phyloP scores from a whole-genome alignment of 2,888 invertebrate species.

The Cantharis rufa region DNA sequence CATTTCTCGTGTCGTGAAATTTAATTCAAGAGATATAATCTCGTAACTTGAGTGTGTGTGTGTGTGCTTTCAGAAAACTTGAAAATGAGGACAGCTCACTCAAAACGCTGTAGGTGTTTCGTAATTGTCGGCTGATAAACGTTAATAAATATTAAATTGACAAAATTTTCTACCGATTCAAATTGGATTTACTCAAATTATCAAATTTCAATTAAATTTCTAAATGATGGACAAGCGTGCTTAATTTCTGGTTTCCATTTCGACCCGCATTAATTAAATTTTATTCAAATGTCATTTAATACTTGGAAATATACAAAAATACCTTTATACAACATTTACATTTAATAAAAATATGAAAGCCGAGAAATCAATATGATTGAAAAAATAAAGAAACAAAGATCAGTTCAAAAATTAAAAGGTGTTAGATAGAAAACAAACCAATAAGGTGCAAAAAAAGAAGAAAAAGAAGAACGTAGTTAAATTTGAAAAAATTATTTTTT shows the following conservation, averaged over 20 bases:
- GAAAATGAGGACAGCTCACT: slow-evolving; percentile 10
- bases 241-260: not conserved
- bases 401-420: too few species aligned
- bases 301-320: not conserved
- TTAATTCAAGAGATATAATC: slow-evolving; percentile 19
- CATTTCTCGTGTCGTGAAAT: slow-evolving; percentile 6
- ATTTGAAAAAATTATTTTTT: too few species aligned
- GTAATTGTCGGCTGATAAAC: slow-evolving; percentile 3
- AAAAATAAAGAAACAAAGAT: too few species aligned
- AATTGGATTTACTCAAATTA: not conserved
- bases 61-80: slow-evolving; percentile 2
- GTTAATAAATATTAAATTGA: not conserved
- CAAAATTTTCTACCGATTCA: not conserved
- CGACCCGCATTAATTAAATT: not conserved
- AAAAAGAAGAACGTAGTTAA: too few species aligned
- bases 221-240: not conserved
- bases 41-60: slow-evolving; percentile 1
- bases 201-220: not conserved
- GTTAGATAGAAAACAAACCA: too few species aligned
- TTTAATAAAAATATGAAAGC: too few species aligned
- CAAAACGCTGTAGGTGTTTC: slow-evolving; percentile 6
- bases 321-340: not conserved
- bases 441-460: too few species aligned
- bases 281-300: not conserved
- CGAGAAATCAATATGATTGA: too few species aligned